These are phyloP conservation scores for Dolichoris vasculosae DNA, from an alignment of 1,140 invertebrate genomes.

Conservation along the genomic window DNA sequence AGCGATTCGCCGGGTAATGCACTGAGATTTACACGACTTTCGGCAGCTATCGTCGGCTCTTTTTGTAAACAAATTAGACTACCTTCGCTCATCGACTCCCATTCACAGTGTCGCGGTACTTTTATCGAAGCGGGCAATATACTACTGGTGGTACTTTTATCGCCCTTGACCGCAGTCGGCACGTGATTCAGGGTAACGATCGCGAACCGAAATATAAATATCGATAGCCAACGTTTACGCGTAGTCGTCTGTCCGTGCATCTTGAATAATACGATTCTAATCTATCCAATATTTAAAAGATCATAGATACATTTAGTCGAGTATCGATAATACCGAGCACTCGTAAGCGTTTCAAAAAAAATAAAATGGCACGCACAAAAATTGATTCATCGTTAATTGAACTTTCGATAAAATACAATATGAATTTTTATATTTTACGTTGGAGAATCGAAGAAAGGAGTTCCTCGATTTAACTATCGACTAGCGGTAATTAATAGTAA, in stretches of 20 bases:
- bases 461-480: no score
- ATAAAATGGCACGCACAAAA: background rate
- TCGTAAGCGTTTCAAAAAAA: background rate
- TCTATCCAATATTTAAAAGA: background rate
- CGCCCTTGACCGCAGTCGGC: background rate
- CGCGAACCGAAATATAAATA: background rate
- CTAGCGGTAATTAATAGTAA: no score
- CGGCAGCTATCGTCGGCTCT: background rate
- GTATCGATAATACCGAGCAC: background rate
- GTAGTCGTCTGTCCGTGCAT: background rate
- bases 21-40: constrained; percentile 21
- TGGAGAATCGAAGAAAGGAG: background rate
- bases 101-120: constrained; percentile 36
- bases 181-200: background rate
- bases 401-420: background rate
- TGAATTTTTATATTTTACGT: background rate
- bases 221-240: background rate
- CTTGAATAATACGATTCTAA: background rate
- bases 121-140: background rate
- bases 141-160: background rate
- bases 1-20: constrained; percentile 40
- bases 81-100: constrained; percentile 42
- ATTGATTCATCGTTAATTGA: background rate
- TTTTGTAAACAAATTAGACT: constrained; percentile 39
- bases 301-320: background rate